phyloP scores from a whole-genome alignment of 2,113 vertebrate species.

The Labrus mixtus region DNA sequence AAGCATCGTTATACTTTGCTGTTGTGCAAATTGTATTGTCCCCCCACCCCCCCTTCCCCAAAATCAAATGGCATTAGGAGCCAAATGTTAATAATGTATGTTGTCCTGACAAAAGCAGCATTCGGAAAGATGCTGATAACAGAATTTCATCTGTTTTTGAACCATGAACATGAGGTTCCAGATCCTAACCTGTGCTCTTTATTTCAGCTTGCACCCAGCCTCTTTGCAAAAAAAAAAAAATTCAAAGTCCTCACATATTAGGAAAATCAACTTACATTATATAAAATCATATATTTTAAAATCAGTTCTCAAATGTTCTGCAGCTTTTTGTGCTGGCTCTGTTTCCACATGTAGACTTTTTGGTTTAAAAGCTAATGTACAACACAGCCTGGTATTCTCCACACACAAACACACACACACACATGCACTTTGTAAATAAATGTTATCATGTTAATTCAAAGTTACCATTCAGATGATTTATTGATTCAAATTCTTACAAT shows the following conservation, averaged over 20 bases:
- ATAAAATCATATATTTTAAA: constrained; percentile 19
- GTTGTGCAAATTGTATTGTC: not conserved
- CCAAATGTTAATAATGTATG: constrained; percentile 2
- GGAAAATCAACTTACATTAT: constrained; percentile 5
- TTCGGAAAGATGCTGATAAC: not conserved
- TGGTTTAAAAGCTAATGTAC: constrained; percentile 24
- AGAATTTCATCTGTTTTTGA: constrained; percentile 37
- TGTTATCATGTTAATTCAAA: constrained; percentile 17
- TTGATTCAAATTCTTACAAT: not conserved
- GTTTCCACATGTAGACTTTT: constrained; percentile 25
- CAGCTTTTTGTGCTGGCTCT: not conserved
- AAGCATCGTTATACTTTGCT: not conserved
- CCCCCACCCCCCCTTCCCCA: not conserved
- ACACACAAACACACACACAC: not conserved
- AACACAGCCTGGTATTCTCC: not conserved
- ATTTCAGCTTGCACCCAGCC: constrained; percentile 37
- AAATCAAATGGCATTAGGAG: not conserved
- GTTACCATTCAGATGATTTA: not conserved
- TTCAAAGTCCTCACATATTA: constrained; percentile 1
- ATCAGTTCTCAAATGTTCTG: constrained; percentile 3
- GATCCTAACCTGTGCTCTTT: constrained; percentile 5
- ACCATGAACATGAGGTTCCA: constrained; percentile 7
- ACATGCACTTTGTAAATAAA: constrained; percentile 44
- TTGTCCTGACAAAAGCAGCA: constrained; percentile 7
- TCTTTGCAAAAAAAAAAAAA: constrained; percentile 15